Base-by-base conservation (phyloP, 2,888 invertebrate genomes). In the Lamproptera curius region DNA sequence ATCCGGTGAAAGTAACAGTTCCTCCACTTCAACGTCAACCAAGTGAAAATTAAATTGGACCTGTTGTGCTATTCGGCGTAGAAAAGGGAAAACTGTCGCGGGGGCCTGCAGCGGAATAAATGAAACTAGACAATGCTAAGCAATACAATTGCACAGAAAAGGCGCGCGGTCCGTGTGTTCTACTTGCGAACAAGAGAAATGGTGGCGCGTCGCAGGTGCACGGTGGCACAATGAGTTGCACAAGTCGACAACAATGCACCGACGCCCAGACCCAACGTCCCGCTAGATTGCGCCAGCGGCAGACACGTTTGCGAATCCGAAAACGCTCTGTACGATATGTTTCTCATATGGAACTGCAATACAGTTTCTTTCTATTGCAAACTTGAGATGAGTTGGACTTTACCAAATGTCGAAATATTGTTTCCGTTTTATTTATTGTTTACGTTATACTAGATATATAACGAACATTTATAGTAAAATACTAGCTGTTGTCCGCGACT, bases 101-200 rank as follows among this genome's bases (percentile, higher is more conserved):
- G 51, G 26, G 40, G 35, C 42, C 59, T 65, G 75, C 73, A 58
- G 58, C 46, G 53, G 65, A 66, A 65, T 69, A 82, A 84, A 84
- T 80, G 81, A 76, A 78, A 78, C 67, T 63, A 68, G 73, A 84
- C 84, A 84, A 85, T 84, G 62, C 70, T 53, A 55, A 62, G 70
- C 78, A 79, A 80, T 69, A 83, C 86, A 85, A 84, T 85, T 81
- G 82, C 70, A 72, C 60, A 77, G 81, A 80, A 86, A 85, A 84
- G 84, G 80, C 78, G 72, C 65, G 69, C 65, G 65, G 70, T 61
- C 67, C 56, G 74, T 78, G 76, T 80, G 84, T 74, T 76, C 82
- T 57, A 84, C 67, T 82, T 83, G 65, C 70, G 66, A 79, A 85
- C 77, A 82, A 82, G 78, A 70, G 76, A 66, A 65, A 69, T 72